Evolutionary conservation across 2,113 vertebrate genomes (phyloP), one percentile per base, ranked within the genome.

Genomic region (Grallaria varia): DNA sequence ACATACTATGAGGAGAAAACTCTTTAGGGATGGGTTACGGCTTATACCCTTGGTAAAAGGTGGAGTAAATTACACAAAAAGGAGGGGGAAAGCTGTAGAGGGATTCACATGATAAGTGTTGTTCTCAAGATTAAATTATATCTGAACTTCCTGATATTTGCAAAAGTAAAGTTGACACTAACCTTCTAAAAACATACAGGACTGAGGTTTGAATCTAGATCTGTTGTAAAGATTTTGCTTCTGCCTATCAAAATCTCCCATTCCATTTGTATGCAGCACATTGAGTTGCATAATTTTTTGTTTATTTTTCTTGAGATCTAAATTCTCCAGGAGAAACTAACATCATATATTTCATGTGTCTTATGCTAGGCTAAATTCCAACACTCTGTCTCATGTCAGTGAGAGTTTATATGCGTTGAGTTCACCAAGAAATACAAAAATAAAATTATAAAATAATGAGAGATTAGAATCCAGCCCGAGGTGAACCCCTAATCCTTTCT

Each of bases 21-120:
- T n/a, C 4, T 60, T 75, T 40, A 33, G 23, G 40, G 31, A 37
- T 69, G 17, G 4, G 12, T 72, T 83, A n/a, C 18, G 66, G 40
- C 30, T 92, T 39, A 23, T 33, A 52, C 47, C 6, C 9, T 19
- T 64, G 7, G 14, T 77, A 49, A 63, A 84, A 92, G 3, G 3
- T 6, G 7, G 4, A 7, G 3, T 1, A 77, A 37, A 39, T 47
- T 24, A 27, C 24, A 64, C 8, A 75, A 49, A 52, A 55, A 19
- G 1, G 3, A 24, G 16, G 7, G 10, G 0, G 5, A 77, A 84
- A 27, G 2, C 2, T 25, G 3, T 17, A 74, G 39, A 74, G 1
- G 0, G 64, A 40, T 85, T 83, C 4, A 50, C 22, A n/a, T 16
- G n/a, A 24, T 21, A 74, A 24, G 10, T 55, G 10, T 9, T 35